Evolutionary conservation across 2,888 invertebrate genomes (phyloP), one percentile per base, ranked within the genome.

Genomic region (Trichogramma dendrolimi): DNA sequence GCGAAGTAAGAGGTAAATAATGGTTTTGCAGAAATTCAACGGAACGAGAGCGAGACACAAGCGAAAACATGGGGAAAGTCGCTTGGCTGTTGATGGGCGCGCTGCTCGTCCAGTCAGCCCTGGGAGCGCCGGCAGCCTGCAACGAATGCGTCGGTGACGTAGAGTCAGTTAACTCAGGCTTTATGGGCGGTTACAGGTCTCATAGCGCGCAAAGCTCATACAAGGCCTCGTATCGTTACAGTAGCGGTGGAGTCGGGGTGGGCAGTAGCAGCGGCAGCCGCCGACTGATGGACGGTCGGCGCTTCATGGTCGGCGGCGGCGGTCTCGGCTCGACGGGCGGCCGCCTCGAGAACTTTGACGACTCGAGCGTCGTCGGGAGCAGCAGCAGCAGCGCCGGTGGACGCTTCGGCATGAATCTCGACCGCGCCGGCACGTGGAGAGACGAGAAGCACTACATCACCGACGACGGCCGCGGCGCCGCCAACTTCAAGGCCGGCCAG

Each of bases 351-450:
- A 60, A 59, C 54, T 51, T 68, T n/a, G 58, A 62, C 40, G 63
- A 67, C 41, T 53, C 64, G n/a, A 63, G 59, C 44, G 53, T 55
- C 11, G 51, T 55, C 43, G 61, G 60, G 6, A 38, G 10, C 2
- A 10, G 14, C 7, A 54, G 56, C 2, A 2, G 27, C 27, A n/a
- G n/a, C n/a, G n/a, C n/a, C n/a, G n/a, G n/a, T 55, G 27, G 27
- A 27, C 27, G 27, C 27, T 27, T 27, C 27, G 27, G 27, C 27
- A 27, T 27, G 27, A 27, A 27, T 27, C 67, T 68, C 41, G 49
- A 67, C 0, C 70, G 67, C 47, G 74, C 74, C n/a, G 76, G 74
- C 11, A 76, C 68, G 38, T 76, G 76, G 76, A 67, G 69, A 0
- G 75, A 75, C 44, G 70, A 69, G 40, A 74, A 76, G 57, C 68